A percentile compares a stretch with the other conserved stretches of the same genome.
phyloP scores from a whole-genome alignment of 2,888 invertebrate species.

The Lathronympha strigana region DNA sequence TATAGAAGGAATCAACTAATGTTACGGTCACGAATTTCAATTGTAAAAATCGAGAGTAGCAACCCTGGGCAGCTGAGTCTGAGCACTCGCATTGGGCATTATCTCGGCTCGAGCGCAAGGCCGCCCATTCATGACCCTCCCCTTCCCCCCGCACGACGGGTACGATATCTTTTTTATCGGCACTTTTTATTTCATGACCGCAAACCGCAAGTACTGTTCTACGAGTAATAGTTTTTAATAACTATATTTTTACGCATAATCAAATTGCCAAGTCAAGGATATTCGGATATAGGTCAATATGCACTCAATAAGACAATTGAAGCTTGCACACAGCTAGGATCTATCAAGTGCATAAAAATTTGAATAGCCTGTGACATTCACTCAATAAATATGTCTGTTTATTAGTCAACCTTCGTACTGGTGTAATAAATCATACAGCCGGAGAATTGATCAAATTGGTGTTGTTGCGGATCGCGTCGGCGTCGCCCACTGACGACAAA shows the following conservation, averaged over 20 bases:
- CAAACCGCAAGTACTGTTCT: constrained; percentile 28
- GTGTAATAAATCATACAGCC: constrained; percentile 19
- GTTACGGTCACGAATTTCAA: constrained; percentile 6
- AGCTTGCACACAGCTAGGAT: not conserved
- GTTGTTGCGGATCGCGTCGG: constrained; percentile 25
- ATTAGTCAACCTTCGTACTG: constrained; percentile 31
- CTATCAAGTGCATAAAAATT: constrained; percentile 23
- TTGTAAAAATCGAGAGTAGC: constrained; percentile 10
- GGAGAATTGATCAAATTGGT: constrained; percentile 39
- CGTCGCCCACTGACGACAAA: constrained; percentile 26
- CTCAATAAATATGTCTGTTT: constrained; percentile 18
- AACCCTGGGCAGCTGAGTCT: constrained; percentile 17
- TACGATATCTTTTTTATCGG: constrained; percentile 29
- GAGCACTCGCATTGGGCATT: constrained; percentile 14
- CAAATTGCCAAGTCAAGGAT: constrained; percentile 29
- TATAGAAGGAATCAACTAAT: constrained; percentile 1
- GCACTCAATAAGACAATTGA: constrained; percentile 12
- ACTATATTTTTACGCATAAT: constrained; percentile 26
- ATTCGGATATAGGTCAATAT: constrained; percentile 22
- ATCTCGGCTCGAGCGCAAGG: constrained; percentile 35
- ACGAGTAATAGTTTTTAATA: constrained; percentile 34
- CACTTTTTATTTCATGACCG: constrained; percentile 18
- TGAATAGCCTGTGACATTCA: constrained; percentile 19
- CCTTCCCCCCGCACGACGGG: not conserved
- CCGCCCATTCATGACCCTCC: constrained; percentile 25